Percentiles rank a stretch among this genome's conserved stretches.
Conservation (phyloP, 2,797 vertebrate genomes). For the Poeciliopsis paucimaculata region DNA sequence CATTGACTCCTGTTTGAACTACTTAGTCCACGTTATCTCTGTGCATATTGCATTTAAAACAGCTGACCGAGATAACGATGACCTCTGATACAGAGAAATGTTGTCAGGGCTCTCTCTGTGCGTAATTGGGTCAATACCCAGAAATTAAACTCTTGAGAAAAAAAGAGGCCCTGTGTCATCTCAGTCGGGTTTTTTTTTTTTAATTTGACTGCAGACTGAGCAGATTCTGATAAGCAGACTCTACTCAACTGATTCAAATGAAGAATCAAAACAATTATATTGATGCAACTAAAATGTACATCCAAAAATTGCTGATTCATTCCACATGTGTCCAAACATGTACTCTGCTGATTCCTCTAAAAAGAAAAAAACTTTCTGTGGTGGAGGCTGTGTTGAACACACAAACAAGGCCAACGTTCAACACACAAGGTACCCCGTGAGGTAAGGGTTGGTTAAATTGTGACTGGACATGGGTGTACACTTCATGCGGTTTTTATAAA, state of each 20-base stretch:
- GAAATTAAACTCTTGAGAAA: neutral
- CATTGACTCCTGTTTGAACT: constrained; percentile 2
- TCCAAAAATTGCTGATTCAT: constrained; percentile 36
- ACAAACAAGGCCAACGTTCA: constrained; percentile 54
- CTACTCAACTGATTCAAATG: neutral
- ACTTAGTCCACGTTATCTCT: constrained; percentile 6
- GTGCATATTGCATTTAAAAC: neutral
- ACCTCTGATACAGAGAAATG: constrained; percentile 24
- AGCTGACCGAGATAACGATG: neutral
- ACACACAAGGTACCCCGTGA: constrained; percentile 34
- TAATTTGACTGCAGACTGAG: neutral
- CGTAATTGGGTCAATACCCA: neutral
- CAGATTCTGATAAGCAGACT: neutral
- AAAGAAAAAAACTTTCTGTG: constrained; percentile 30
- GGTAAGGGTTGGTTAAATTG: constrained; percentile 67
- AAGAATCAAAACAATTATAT: neutral
- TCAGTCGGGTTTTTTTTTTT: neutral
- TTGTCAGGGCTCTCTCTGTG: neutral
- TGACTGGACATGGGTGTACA: constrained; percentile 36
- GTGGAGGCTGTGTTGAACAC: constrained; percentile 6
- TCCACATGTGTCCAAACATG: constrained; percentile 25
- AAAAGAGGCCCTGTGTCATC: neutral
- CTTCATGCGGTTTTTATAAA: neutral
- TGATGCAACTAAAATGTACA: neutral
- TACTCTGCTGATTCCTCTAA: constrained; percentile 43